These are phyloP conservation scores for Baccha elongata DNA, from an alignment of 2,888 invertebrate species.

Conservation along the genomic window DNA sequence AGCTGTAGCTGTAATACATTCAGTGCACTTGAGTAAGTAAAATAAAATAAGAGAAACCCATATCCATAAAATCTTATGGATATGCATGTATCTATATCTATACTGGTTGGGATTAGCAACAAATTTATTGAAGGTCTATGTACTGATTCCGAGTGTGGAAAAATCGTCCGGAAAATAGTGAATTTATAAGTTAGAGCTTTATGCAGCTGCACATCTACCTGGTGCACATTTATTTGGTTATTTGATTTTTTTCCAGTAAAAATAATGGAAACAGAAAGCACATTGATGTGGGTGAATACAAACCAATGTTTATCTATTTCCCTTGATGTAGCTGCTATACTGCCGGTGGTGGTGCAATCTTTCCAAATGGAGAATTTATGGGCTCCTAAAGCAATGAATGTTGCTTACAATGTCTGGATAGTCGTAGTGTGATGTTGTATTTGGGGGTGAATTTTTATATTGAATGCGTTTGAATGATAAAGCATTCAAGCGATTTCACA, in stretches of 20 bases:
- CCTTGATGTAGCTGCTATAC: not conserved
- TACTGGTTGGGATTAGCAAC: not conserved
- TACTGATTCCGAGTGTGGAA: not conserved
- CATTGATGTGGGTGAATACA: not conserved
- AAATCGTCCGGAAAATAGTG: not conserved
- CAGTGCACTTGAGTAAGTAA: too few relatives aligned
- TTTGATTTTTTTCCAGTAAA: too few relatives aligned
- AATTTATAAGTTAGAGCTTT: not conserved
- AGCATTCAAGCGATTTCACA: not conserved
- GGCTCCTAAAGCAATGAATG: not conserved
- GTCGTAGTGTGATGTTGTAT: not conserved
- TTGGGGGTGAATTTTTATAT: not conserved
- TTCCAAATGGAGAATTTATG: not conserved
- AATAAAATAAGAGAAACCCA: too few relatives aligned
- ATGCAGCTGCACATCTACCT: not conserved
- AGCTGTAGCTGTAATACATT: too few relatives aligned
- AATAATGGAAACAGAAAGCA: too few relatives aligned
- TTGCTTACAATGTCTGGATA: not conserved
- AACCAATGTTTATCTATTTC: not conserved
- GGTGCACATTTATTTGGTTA: not conserved
- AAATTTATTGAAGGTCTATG: not conserved
- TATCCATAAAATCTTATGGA: too few relatives aligned
- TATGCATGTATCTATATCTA: too few relatives aligned
- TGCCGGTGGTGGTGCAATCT: not conserved
- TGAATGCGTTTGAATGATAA: not conserved